Percentiles rank a stretch among this genome's conserved stretches.
Conservation (phyloP, 2,113 vertebrate species). For the Rhinoptilus africanus region DNA sequence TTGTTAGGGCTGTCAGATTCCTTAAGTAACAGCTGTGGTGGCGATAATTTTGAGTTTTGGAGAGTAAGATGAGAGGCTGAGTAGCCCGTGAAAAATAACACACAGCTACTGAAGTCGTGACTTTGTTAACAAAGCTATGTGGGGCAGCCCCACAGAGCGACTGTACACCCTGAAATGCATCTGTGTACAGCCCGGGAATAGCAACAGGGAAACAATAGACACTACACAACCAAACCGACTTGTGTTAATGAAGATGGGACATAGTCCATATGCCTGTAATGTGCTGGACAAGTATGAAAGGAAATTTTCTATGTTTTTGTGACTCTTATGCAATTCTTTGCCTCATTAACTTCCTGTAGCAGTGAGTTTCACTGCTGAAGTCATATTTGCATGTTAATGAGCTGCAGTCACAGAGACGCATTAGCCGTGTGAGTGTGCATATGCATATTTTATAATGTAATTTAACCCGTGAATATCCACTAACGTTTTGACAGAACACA, state of each 20-base stretch:
- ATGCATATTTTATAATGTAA: not conserved
- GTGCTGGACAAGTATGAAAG: not conserved
- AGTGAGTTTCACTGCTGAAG: not conserved
- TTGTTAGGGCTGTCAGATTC: not conserved
- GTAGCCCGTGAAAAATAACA: not conserved
- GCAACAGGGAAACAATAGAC: rapidly evolving
- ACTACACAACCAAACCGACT: rapidly evolving
- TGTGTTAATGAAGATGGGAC: not conserved
- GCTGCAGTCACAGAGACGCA: not conserved
- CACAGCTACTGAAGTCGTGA: not conserved
- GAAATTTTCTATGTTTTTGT: not conserved
- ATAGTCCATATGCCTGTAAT: rapidly evolving
- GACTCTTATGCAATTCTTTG: not conserved
- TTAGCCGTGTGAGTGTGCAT: not conserved
- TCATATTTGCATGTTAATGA: conserved; percentile 31
- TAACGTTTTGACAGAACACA: not conserved
- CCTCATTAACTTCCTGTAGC: conserved; percentile 21
- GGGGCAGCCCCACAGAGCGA: not conserved
- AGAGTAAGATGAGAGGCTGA: not conserved
- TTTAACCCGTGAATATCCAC: not conserved
- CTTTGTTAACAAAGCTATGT: not conserved
- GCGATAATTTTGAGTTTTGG: not conserved
- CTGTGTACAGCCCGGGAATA: not conserved
- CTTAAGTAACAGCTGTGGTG: not conserved
- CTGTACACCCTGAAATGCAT: rapidly evolving